Base-by-base conservation (phyloP, 2,888 invertebrate genomes). In the Drosophila eohydei region DNA sequence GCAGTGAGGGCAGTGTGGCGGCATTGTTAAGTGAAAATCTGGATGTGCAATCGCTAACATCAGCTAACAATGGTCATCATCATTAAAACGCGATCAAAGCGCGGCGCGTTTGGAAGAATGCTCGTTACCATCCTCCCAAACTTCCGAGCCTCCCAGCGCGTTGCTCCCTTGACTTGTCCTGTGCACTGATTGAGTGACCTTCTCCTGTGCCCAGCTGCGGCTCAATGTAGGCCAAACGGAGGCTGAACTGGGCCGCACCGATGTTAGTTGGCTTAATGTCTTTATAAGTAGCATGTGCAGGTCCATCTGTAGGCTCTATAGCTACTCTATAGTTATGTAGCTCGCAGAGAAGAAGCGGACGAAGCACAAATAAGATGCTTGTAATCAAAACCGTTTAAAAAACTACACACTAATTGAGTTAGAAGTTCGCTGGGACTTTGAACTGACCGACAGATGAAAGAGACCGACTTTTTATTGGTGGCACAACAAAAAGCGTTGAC, bases 61-160 rank as follows among this genome's bases (percentile, higher is more conserved):
- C 88, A 90, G 91, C 91, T 92, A 92, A 91, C 92, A 92, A 92
- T 92, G 92, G 91, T 92, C 91, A 91, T 91, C 92, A 91, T 92
- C 91, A 92, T 91, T 92, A 91, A 91, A 92, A 91, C 83, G 90
- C 90, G 92, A 91, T 91, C 92, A 92, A 91, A 91, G 90, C 76
- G 78, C 70, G 71, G 69, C 50, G 50, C 79, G 66, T 69, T 59
- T 62, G 85, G 51, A 63, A 68, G 64, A 64, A 70, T 60, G 50
- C 67, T 77, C 55, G 60, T 71, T 64, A 59, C 66, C 36, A 30
- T n/a, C 36, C 59, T 16, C 26, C n/a, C 7, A 16, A 14, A 4
- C 41, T 21, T 0, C 14, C 21, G 2, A 2, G 30, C 30, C 32
- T 21, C 30, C 30, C 55, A 38, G 3, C 40, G 28, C 38, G 4